Conservation (phyloP, 1,140 invertebrate species). For the Grapholita molesta region DNA sequence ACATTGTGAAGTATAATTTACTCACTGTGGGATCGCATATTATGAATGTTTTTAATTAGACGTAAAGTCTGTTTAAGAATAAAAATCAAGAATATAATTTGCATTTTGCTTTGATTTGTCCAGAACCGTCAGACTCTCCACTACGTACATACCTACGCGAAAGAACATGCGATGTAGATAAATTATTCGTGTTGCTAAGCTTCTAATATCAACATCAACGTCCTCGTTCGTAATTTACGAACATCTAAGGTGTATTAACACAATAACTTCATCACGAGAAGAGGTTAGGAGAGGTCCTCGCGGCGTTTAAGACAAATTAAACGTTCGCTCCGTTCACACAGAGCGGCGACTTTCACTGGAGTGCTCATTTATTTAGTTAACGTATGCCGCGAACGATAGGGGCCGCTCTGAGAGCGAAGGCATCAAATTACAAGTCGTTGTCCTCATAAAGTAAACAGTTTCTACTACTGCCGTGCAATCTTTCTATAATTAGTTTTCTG, state of each 20-base stretch:
- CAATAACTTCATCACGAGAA: slow-evolving; percentile 16
- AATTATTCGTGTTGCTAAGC: too few relatives aligned
- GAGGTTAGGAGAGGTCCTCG: slow-evolving; percentile 14
- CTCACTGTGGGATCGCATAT: too few relatives aligned
- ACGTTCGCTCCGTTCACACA: slow-evolving; percentile 23
- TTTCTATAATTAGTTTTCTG: neutral
- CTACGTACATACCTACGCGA: too few relatives aligned
- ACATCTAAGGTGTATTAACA: slow-evolving; percentile 5
- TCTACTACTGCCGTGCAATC: neutral
- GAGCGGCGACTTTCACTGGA: slow-evolving; percentile 28
- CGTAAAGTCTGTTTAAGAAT: too few relatives aligned
- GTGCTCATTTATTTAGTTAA: slow-evolving; percentile 31
- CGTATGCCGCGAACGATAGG: slow-evolving; percentile 11
- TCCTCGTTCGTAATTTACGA: neutral
- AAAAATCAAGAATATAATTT: too few relatives aligned
- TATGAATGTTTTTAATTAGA: too few relatives aligned
- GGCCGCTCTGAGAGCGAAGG: neutral
- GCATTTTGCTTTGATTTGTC: too few relatives aligned
- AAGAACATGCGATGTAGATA: too few relatives aligned
- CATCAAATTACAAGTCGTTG: slow-evolving; percentile 16
- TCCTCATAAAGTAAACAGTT: slow-evolving; percentile 15
- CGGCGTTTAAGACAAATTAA: slow-evolving; percentile 25
- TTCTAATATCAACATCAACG: neutral
- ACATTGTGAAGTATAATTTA: too few relatives aligned
- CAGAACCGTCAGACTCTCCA: too few relatives aligned